Evolutionary conservation across 1,140 invertebrate genomes (phyloP).

Genomic region (Zaprionus ghesquierei): DNA sequence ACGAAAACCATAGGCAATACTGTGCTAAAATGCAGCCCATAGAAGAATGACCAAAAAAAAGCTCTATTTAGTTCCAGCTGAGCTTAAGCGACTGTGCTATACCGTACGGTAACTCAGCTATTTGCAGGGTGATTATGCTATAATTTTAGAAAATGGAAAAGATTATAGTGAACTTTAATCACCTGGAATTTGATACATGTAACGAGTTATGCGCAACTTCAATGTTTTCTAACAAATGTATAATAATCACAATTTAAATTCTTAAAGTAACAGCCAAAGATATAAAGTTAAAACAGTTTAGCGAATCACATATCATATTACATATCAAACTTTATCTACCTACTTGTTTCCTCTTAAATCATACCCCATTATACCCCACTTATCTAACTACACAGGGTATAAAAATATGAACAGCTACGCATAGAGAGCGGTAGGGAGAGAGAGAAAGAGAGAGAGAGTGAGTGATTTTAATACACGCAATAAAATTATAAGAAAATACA

Average conservation of each 20-base stretch:
- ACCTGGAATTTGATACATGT: background rate
- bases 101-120: background rate
- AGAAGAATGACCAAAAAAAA: background rate
- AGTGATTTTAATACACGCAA: slow-evolving; percentile 63
- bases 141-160: background rate
- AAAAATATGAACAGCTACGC: background rate
- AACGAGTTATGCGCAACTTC: background rate
- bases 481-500: slow-evolving; percentile 81
- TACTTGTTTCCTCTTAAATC: background rate
- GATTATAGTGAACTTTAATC: background rate
- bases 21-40: slow-evolving; percentile 12
- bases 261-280: too few species aligned
- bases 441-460: background rate
- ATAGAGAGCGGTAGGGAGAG: too few species aligned
- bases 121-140: background rate
- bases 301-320: too few species aligned
- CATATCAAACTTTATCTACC: background rate
- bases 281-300: too few species aligned
- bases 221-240: too few species aligned
- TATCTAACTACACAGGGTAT: background rate
- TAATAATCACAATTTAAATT: too few species aligned
- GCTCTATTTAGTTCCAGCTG: background rate
- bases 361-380: background rate
- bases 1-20: slow-evolving; percentile 1
- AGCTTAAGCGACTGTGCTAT: background rate